Conservation (phyloP, 53 echinoderm and acorn worm species). For the Patiria pectinifera region DNA sequence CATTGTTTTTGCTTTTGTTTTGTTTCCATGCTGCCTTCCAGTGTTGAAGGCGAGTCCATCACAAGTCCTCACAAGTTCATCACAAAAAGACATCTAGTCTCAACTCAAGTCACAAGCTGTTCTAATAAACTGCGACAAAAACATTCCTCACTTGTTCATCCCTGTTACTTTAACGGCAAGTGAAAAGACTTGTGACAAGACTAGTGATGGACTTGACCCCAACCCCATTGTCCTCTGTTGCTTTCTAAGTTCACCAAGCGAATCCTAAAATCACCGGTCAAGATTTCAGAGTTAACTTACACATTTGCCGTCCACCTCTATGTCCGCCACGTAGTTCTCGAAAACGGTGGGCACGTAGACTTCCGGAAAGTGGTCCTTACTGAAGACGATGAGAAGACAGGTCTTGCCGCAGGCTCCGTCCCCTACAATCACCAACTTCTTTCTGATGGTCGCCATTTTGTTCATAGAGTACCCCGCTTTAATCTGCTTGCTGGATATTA, state of each 20-base stretch:
- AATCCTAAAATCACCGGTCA: neutral
- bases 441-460: slow-evolving; percentile 85
- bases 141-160: too few species aligned
- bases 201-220: too few species aligned
- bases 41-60: too few species aligned
- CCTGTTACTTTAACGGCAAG: too few species aligned
- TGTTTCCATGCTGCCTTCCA: too few species aligned
- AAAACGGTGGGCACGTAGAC: slow-evolving; percentile 94
- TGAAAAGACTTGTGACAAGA: too few species aligned
- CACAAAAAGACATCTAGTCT: too few species aligned
- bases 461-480: slow-evolving; percentile 18
- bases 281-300: slow-evolving; percentile 51
- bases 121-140: too few species aligned
- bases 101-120: too few species aligned
- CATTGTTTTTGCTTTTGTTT: too few species aligned
- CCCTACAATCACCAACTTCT: slow-evolving; percentile 89
- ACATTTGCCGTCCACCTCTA: slow-evolving; percentile 90
- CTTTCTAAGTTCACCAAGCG: neutral
- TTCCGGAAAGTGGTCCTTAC: slow-evolving; percentile 92
- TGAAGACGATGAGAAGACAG: slow-evolving; percentile 89
- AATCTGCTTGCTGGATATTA: neutral
- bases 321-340: slow-evolving; percentile 93
- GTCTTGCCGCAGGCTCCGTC: slow-evolving; percentile 94
- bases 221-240: too few species aligned
- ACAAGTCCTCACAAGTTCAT: too few species aligned